Evolutionary conservation across 2,113 vertebrate genomes (phyloP).

Genomic region (Noturus placidus): DNA sequence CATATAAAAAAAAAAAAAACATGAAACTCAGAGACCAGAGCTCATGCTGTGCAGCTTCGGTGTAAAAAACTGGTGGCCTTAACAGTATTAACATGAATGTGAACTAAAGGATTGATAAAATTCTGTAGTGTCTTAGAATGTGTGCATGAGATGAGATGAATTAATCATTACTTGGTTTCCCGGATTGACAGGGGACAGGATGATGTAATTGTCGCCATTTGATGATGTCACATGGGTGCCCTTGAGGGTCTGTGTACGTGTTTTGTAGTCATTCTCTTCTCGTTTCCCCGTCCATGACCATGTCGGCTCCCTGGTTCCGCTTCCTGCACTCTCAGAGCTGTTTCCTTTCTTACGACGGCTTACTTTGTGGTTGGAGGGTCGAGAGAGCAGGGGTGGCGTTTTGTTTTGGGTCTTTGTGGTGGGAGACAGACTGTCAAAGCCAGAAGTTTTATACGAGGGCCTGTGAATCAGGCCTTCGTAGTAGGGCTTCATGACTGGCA

Average conservation of each 20-base stretch:
- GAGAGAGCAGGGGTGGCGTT: conserved; percentile 63
- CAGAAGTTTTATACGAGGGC: conserved; percentile 69
- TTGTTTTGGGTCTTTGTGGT: conserved; percentile 76
- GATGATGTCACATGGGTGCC: conserved; percentile 76
- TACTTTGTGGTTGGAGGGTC: conserved; percentile 73
- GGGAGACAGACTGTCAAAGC: conserved; percentile 70
- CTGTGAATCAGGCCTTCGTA: conserved; percentile 73
- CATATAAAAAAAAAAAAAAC: background rate
- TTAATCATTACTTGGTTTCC: conserved; percentile 79
- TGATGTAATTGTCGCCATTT: conserved; percentile 89
- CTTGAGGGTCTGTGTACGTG: conserved; percentile 65
- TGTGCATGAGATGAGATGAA: background rate
- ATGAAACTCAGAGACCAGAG: conserved; percentile 10
- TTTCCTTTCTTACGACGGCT: conserved; percentile 68
- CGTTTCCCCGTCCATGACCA: conserved; percentile 75
- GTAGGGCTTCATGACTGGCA: conserved; percentile 76
- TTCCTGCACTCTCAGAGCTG: conserved; percentile 60
- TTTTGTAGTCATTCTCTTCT: conserved; percentile 71
- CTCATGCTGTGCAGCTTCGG: background rate
- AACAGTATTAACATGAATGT: background rate
- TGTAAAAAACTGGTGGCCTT: background rate
- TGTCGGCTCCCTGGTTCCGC: conserved; percentile 66
- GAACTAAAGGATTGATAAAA: background rate
- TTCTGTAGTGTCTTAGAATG: background rate
- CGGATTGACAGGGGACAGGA: conserved; percentile 80